Base-by-base conservation (phyloP, 1,140 invertebrate species). In the Euura lappo region DNA sequence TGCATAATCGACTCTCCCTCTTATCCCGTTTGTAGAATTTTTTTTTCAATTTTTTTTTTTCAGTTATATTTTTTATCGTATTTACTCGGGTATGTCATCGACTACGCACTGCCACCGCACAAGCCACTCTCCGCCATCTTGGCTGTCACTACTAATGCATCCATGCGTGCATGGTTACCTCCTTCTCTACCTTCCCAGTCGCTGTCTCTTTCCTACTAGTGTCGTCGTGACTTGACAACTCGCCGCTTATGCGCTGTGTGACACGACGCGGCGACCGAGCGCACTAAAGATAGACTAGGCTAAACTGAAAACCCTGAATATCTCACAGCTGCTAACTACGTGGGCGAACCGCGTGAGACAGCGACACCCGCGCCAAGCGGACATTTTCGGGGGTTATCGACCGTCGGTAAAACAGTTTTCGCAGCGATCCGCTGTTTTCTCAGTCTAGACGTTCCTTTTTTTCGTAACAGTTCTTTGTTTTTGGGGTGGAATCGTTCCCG, bases 1-100 rank as follows among this genome's bases (percentile, higher is more conserved):
- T 88, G 91, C 90, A 89, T 89, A 84, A 88, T 83, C 88, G 86
- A 84, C 88, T 84, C 81, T 83, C 85, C 45, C 45, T 65, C 69
- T 67, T 44, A n/a, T 28, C 28, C 28, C 28, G 28, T 28, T 28
- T 28, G 28, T 28, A 28, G 28, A 28, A 28, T 28, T 28, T 28
- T 28, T 28, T 28, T 28, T 28, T 28, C 28, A 28, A 28, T 28
- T 28, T 28, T 28, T 28, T 28, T 28, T 28, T 28, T 28, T 28
- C 28, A 28, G 1, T 28, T 28, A 28, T 28, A 28, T 28, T 28
- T 28, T 28, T 28, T 28, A 28, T 28, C 28, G 28, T 28, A 28
- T 28, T 28, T 28, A 28, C 28, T 28, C 28, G 28, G 28, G 28
- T 28, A 28, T 28, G 13, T 60, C 51, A 60, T 60, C 10, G 51